Evolutionary conservation across 2,888 invertebrate species (phyloP).

Genomic region (Megastigmus dorsalis): DNA sequence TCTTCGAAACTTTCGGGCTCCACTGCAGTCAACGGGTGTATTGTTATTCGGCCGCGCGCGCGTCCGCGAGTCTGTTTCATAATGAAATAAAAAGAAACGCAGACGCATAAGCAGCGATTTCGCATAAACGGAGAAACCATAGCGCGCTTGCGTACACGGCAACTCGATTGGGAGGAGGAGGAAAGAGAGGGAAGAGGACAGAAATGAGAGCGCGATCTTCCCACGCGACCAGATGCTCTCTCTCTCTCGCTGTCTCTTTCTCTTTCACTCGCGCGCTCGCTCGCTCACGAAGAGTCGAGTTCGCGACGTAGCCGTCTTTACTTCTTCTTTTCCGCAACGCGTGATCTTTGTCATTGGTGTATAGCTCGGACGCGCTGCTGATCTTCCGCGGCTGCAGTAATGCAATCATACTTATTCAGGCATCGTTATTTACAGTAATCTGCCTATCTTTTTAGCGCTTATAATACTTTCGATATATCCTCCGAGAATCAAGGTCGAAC

Average conservation of each 20-base stretch:
- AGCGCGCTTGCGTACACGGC: neutral
- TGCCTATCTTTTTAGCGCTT: neutral
- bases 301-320: slow-evolving; percentile 35
- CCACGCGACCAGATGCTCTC: slow-evolving; percentile 69
- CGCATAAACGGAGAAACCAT: slow-evolving; percentile 57
- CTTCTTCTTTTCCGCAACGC: slow-evolving; percentile 24
- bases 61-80: slow-evolving; percentile 33
- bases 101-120: slow-evolving; percentile 51
- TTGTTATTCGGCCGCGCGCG: slow-evolving; percentile 30
- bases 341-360: neutral
- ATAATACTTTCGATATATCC: no score
- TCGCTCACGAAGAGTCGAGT: slow-evolving; percentile 55
- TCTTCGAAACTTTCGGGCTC: slow-evolving; percentile 17
- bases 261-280: slow-evolving; percentile 70
- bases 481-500: no score
- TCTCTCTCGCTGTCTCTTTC: no score
- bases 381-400: neutral
- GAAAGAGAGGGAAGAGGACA: slow-evolving; percentile 3
- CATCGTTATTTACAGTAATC: slow-evolving; percentile 16
- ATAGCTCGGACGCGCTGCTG: neutral
- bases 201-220: slow-evolving; percentile 70
- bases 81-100: slow-evolving; percentile 48
- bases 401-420: slow-evolving; percentile 18
- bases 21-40: neutral
- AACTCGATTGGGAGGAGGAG: neutral